phyloP scores from a whole-genome alignment of 2,888 invertebrate genomes.

The Cheilosia urbana region DNA sequence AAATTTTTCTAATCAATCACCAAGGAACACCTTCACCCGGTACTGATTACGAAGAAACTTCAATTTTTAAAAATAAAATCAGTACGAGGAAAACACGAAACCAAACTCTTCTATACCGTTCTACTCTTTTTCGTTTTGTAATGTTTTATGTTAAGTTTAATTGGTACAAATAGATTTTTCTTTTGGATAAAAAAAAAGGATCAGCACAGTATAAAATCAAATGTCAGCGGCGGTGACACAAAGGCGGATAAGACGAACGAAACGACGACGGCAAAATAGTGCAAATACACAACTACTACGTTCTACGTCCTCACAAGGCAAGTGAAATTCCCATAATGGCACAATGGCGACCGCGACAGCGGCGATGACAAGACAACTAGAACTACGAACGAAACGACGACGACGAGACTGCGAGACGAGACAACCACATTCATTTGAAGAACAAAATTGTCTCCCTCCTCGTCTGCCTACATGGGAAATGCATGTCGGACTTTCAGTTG shows the following conservation, averaged over 20 bases:
- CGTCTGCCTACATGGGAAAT: conserved; percentile 41
- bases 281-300: conserved; percentile 55
- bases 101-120: neutral
- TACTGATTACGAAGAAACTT: conserved; percentile 14
- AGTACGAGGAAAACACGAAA: conserved; percentile 8
- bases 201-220: conserved; percentile 42
- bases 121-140: neutral
- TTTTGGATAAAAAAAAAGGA: neutral
- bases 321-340: conserved; percentile 72
- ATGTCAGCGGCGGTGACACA: conserved; percentile 64
- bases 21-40: conserved; percentile 34
- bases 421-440: conserved; percentile 54
- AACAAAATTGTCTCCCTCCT: conserved; percentile 35
- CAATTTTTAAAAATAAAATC: conserved; percentile 6
- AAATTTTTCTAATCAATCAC: conserved; percentile 10
- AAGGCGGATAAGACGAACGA: conserved; percentile 35
- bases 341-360: conserved; percentile 65
- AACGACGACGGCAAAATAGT: conserved; percentile 31
- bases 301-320: conserved; percentile 59
- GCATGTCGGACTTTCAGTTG: conserved; percentile 76
- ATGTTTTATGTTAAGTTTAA: neutral
- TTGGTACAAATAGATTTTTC: conserved; percentile 7
- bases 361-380: conserved; percentile 4
- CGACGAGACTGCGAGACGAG: conserved; percentile 33
- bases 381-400: conserved; percentile 20